A percentile compares a stretch with the other conserved stretches of the same genome.
These are phyloP conservation scores for Mythimna lalbum DNA, from an alignment of 2,888 invertebrate species.

Conservation along the genomic window DNA sequence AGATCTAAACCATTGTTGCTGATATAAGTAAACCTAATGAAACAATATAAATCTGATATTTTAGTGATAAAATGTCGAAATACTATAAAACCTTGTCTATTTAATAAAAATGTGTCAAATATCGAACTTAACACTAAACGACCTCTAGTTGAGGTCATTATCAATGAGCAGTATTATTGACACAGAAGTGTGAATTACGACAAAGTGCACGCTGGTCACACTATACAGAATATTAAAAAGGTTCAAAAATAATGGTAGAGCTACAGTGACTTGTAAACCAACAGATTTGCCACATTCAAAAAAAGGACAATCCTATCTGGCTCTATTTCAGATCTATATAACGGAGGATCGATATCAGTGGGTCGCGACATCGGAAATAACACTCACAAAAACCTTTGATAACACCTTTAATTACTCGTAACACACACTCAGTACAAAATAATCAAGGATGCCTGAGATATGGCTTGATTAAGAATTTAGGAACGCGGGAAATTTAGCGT, in stretches of 20 bases:
- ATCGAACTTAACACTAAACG: constrained; percentile 31
- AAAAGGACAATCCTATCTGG: too few relatives aligned
- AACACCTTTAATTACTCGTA: too few relatives aligned
- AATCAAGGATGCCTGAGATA: too few relatives aligned
- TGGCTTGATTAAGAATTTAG: too few relatives aligned
- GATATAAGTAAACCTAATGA: constrained; percentile 12
- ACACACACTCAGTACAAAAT: too few relatives aligned
- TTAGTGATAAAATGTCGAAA: constrained; percentile 23
- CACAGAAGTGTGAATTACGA: constrained; percentile 51
- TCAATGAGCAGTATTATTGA: constrained; percentile 50
- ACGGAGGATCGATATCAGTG: too few relatives aligned
- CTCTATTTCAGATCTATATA: too few relatives aligned
- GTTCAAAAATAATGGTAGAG: background rate
- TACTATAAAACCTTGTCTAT: constrained; percentile 48
- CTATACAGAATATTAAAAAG: background rate
- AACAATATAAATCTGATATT: background rate
- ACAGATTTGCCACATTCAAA: too few relatives aligned
- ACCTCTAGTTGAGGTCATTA: constrained; percentile 59
- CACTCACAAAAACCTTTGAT: too few relatives aligned
- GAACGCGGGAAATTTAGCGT: too few relatives aligned
- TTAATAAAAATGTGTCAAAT: constrained; percentile 53
- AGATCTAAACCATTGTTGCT: background rate
- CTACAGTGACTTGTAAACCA: too few relatives aligned
- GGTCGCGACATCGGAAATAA: too few relatives aligned
- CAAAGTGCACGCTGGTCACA: constrained; percentile 22